Evolutionary conservation across 2,888 invertebrate genomes (phyloP).

Genomic region (Stenodera caucasica): DNA sequence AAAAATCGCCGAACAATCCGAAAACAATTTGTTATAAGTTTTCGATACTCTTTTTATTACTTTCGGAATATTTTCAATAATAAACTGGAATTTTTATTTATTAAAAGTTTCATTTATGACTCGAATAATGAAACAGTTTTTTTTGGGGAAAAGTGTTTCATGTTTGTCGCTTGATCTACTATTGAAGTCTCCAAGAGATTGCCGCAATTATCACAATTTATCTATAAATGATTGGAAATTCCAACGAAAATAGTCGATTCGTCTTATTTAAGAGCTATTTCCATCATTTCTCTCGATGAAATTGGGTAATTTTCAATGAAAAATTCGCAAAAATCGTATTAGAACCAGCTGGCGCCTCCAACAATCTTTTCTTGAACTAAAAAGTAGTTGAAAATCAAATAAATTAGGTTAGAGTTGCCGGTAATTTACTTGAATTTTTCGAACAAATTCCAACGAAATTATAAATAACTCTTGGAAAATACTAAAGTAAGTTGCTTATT

Average conservation of each 20-base stretch:
- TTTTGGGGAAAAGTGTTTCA: too few relatives aligned
- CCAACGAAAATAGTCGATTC: too few relatives aligned
- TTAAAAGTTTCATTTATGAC: too few relatives aligned
- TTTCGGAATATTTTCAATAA: background rate
- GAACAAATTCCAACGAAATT: too few relatives aligned
- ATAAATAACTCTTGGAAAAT: too few relatives aligned
- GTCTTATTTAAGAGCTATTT: too few relatives aligned
- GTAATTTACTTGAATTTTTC: background rate
- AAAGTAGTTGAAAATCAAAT: background rate
- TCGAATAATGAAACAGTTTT: too few relatives aligned
- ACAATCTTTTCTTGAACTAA: background rate
- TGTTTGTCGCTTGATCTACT: too few relatives aligned
- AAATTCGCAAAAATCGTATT: too few relatives aligned
- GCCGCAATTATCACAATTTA: background rate
- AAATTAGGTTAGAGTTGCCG: background rate
- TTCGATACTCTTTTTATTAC: background rate
- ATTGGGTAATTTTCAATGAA: background rate
- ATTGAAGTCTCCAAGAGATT: too few relatives aligned
- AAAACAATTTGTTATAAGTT: slow-evolving; percentile 6
- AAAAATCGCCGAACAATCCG: slow-evolving; percentile 4
- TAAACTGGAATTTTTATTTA: too few relatives aligned
- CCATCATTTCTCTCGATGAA: too few relatives aligned
- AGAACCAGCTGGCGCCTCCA: background rate
- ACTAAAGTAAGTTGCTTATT: background rate
- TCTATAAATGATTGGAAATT: background rate